A percentile compares a stretch with the other conserved stretches of the same genome.
Evolutionary conservation across 2,888 invertebrate species (phyloP).

Genomic region (Ornithoptera priamus): DNA sequence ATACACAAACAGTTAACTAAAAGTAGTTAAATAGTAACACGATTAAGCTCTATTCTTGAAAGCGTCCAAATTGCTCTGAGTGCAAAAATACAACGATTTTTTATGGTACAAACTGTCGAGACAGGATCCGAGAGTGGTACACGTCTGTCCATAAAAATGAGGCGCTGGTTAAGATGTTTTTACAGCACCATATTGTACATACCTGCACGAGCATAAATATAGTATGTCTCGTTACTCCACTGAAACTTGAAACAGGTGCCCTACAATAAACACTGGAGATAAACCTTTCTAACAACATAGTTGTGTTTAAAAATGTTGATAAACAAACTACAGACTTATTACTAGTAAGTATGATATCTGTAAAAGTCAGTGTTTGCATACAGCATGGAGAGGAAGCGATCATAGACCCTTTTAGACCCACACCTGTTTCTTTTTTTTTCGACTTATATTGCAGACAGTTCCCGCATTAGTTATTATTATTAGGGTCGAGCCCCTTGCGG

Average conservation of each 20-base stretch:
- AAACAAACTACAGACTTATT: no score
- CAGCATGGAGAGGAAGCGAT: background rate
- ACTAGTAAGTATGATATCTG: background rate
- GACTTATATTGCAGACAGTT: background rate
- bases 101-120: no score
- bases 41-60: background rate
- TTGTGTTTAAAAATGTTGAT: background rate
- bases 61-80: background rate
- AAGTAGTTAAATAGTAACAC: background rate
- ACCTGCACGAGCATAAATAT: background rate
- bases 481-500: slow-evolving; percentile 2
- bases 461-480: slow-evolving; percentile 4
- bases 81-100: no score
- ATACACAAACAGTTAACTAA: background rate
- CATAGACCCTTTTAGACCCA: background rate
- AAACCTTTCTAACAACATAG: background rate
- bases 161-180: background rate
- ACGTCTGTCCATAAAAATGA: background rate
- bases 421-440: slow-evolving; percentile 3
- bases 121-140: background rate
- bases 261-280: background rate
- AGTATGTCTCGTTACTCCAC: background rate
- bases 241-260: background rate
- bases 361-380: background rate
- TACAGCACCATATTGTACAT: background rate